Base-by-base conservation (phyloP, 2,113 vertebrate species). In the Agelaius phoeniceus region DNA sequence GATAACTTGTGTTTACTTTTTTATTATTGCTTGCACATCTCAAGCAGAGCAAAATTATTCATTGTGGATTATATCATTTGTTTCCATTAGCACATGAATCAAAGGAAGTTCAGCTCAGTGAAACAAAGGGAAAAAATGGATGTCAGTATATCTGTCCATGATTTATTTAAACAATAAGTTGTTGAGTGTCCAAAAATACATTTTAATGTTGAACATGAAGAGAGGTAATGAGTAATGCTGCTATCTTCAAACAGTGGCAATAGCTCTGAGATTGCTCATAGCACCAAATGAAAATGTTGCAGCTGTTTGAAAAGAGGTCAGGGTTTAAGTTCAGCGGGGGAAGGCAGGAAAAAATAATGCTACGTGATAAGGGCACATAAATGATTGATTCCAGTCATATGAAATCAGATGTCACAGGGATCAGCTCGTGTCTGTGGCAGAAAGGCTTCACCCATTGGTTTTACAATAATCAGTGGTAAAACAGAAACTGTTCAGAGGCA, bases 1-100 rank as follows among this genome's bases (percentile, higher is more conserved):
- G 86, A 84, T 94, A 77, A 82, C 49, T 87, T 89, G 43, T 96
- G 87, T 95, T 97, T 94, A 90, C 88, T 90, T 52, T 94, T 94
- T 96, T 82, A 89, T 94, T 95, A 91, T 87, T 93, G 77, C 92
- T 94, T 95, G 96, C 94, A 82, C 66, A 95, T 94, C 73, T 88
- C 6, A 11, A 95, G 68, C 69, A 84, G 49, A 92, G 84, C 28
- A 93, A 72, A 94, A 92, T 97, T 91, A 90, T 96, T 97, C 86
- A 93, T 90, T 87, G 67, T 87, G 91, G 90, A 92, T 95, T 89
- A 51, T 89, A 85, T 87, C 7, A 0, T 94, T 96, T 93, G 73
- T 86, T 96, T 90, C 77, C 66, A 92, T 96, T 94, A 94, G 73
- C 73, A 92, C 96, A 96, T 85, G 87, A 96, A 95, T 97, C 89